A percentile compares a stretch with the other conserved stretches of the same genome.
Conservation (phyloP, 2,888 invertebrate species). For the Euzophera pinguis region DNA sequence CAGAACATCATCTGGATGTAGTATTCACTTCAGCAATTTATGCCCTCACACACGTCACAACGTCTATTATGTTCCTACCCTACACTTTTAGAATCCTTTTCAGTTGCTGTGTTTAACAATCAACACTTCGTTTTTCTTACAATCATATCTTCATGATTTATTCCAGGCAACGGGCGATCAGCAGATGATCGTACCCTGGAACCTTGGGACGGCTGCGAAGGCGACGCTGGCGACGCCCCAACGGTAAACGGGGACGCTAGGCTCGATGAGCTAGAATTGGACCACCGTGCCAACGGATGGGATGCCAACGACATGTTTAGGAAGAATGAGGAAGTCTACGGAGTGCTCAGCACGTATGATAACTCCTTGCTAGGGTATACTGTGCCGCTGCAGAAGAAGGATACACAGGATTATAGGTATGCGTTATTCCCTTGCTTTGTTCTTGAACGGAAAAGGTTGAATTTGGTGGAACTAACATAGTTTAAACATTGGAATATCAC, state of each 20-base stretch:
- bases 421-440: too few relatives aligned
- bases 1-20: too few relatives aligned
- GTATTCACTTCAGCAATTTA: too few relatives aligned
- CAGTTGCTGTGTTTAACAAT: too few relatives aligned
- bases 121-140: too few relatives aligned
- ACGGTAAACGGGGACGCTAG: slow-evolving; percentile 81
- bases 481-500: too few relatives aligned
- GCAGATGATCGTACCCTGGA: slow-evolving; percentile 89
- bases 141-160: background rate
- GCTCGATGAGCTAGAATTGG: slow-evolving; percentile 85
- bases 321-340: slow-evolving; percentile 93
- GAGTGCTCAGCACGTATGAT: slow-evolving; percentile 95
- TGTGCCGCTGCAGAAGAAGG: slow-evolving; percentile 89
- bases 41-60: too few relatives aligned
- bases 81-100: too few relatives aligned
- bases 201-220: slow-evolving; percentile 89
- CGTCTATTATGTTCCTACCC: too few relatives aligned
- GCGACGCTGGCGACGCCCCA: slow-evolving; percentile 66
- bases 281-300: slow-evolving; percentile 94
- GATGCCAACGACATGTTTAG: slow-evolving; percentile 98
- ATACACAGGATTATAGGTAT: slow-evolving; percentile 90
- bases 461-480: too few relatives aligned
- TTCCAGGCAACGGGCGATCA: slow-evolving; percentile 59
- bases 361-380: slow-evolving; percentile 96
- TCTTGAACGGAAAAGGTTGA: too few relatives aligned